Evolutionary conservation across 2,113 vertebrate genomes (phyloP), one percentile per base, ranked within the genome.

Genomic region (Bettongia penicillata): DNA sequence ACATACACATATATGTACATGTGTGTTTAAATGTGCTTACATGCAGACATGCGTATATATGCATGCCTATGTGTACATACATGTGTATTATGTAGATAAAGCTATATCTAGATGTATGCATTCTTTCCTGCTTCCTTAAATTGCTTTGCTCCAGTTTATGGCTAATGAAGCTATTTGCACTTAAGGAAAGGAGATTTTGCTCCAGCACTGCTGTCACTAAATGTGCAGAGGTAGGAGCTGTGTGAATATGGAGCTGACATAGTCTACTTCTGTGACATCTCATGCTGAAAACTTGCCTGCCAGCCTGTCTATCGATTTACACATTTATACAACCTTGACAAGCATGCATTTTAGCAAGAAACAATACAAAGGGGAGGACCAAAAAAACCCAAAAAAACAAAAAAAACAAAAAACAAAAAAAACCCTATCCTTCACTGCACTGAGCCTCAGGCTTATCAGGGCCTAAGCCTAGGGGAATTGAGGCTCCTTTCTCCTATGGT

Each of bases 261-360:
- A 19, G 3, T 94, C 96, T 94, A 53, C 53, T 4, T 93, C 92
- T 25, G 24, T 95, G 96, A 95, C 96, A 94, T 50, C 77, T 96
- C 90, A 96, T 57, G 12, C 84, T 96, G 51, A 96, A 96, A 96
- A 90, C 89, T n/a, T 93, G 95, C 68, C 50, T 95, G 48, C 89
- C 43, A 49, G 48, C 90, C 53, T 95, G 94, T 96, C 93, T 96
- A 68, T 97, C 5, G 10, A 96, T 97, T 92, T 96, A 91, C 94
- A 95, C 89, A 91, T 94, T 95, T 92, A 96, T 94, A 95, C 0
- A 0, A 90, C 23, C 95, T 95, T 97, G 95, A 97, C 96, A 97
- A 97, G 95, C 53, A 94, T 96, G 95, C 91, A 96, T 96, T 98
- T 97, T 96, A 97, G 96, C 95, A 95, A 96, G 97, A 97, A 98